These are phyloP conservation scores for Hydropotes inermis DNA, from an alignment of 2,113 vertebrate species.

Conservation along the genomic window DNA sequence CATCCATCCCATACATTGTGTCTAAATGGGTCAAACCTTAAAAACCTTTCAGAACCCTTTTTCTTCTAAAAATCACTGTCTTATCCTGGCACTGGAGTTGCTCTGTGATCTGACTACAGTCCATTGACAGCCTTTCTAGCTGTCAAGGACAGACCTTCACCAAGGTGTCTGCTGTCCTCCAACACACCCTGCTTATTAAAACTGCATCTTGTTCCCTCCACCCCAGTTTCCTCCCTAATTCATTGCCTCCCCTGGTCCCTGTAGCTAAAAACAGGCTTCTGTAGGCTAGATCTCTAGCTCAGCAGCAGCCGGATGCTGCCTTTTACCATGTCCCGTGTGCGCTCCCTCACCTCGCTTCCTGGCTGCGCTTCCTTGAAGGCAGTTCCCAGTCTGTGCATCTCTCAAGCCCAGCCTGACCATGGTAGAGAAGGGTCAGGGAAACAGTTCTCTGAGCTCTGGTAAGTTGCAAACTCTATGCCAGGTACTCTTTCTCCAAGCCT, in stretches of 20 bases:
- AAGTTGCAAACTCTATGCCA: background rate
- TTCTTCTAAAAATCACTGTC: background rate
- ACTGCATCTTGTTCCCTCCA: background rate
- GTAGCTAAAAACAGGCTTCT: background rate
- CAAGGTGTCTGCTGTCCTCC: background rate
- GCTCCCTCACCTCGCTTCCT: background rate
- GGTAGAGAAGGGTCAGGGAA: background rate
- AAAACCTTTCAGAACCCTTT: background rate
- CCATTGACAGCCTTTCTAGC: background rate
- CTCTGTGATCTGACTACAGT: background rate
- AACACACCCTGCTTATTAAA: background rate
- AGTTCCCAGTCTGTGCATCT: background rate
- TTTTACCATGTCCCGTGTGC: background rate
- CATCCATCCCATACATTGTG: background rate
- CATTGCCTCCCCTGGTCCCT: background rate
- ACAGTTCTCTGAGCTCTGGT: background rate
- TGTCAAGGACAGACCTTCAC: background rate
- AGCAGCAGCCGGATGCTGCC: background rate
- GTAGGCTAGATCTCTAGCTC: background rate
- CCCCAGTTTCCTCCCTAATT: background rate
- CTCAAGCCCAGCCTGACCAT: background rate
- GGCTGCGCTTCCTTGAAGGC: background rate
- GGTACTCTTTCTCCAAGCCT: background rate
- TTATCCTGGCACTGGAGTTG: accelerated
- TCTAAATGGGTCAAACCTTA: background rate